Conservation (phyloP, 1,140 invertebrate genomes). For the Marisa cornuarietis region DNA sequence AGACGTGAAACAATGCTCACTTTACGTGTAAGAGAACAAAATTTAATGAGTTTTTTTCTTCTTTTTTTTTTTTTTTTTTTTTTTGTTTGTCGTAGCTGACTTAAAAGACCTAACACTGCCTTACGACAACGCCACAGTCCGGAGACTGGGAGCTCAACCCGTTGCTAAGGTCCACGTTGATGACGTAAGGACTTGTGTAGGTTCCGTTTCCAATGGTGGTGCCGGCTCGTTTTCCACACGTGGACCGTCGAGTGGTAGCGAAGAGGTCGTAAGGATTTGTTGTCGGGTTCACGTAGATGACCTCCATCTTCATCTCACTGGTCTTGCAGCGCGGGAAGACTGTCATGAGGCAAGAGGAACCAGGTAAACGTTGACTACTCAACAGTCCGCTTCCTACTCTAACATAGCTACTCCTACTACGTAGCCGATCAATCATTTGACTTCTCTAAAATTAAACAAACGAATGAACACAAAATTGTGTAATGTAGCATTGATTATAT, state of each 20-base stretch:
- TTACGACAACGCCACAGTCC: slow-evolving; percentile 15
- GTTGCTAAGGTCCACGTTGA: slow-evolving; percentile 10
- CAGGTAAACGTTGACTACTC: not conserved
- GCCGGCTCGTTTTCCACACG: slow-evolving; percentile 14
- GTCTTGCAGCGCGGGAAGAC: slow-evolving; percentile 13
- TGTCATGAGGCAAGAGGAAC: not conserved
- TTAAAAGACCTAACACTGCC: not conserved
- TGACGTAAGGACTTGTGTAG: slow-evolving; percentile 9
- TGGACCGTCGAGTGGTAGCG: not conserved
- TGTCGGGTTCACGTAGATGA: slow-evolving; percentile 3
- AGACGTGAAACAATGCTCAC: too few relatives aligned
- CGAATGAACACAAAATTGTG: too few relatives aligned
- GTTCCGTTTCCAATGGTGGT: slow-evolving; percentile 9
- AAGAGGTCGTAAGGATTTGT: slow-evolving; percentile 12
- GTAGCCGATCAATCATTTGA: too few relatives aligned
- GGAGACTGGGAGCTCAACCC: slow-evolving; percentile 8
- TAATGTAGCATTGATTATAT: too few relatives aligned
- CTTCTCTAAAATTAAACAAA: too few relatives aligned
- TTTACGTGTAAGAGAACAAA: too few relatives aligned
- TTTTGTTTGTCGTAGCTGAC: too few relatives aligned
- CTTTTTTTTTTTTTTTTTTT: too few relatives aligned
- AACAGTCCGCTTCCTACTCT: too few relatives aligned
- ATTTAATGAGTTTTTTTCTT: too few relatives aligned
- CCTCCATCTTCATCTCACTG: slow-evolving; percentile 2
- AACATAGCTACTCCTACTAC: too few relatives aligned